Evolutionary conservation across 2,888 invertebrate species (phyloP), one percentile per base, ranked within the genome.

Genomic region (Athalia cordata): DNA sequence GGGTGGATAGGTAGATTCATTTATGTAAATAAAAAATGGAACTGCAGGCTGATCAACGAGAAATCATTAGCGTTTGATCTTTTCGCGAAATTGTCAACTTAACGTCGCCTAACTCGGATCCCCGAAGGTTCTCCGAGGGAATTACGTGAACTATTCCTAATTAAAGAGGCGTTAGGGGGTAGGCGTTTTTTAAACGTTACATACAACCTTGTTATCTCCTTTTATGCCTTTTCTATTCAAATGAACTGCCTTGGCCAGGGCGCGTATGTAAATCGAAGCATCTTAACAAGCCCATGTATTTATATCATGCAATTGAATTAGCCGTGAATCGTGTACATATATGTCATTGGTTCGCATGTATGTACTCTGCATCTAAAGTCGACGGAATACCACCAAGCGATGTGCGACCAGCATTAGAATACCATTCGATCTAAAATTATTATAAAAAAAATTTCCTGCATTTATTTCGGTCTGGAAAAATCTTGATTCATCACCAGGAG

Each of bases 181-280:
- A 49, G 62, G 75, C 74, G 78, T 64, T 52, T 64, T 57, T 64
- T 78, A 81, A 82, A 78, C 77, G 81, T 80, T 81, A 82, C 67
- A 79, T 80, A 81, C 70, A 61, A 64, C 76, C 70, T 70, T 77
- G 78, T 76, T 75, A 77, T 62, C 80, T 61, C 45, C 50, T 50
- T 61, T 72, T 59, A 66, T 49, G 78, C 67, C 67, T 79, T 82
- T 83, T 83, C 74, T 82, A 84, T 85, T 81, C 79, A 85, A 84
- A 84, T 82, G 77, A 83, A 79, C 66, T 61, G 62, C 62, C 75
- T 15, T 3, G n/a, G 11, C 62, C 62, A 49, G 50, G 62, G 50
- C 49, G 49, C 49, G 50, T 57, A 75, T 75, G 75, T 50, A 75
- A 75, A 75, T 75, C 61, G 45, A 75, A 43, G 29, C 47, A 62